Conservation (phyloP, 2,113 vertebrate genomes). For the Miniopterus natalensis region DNA sequence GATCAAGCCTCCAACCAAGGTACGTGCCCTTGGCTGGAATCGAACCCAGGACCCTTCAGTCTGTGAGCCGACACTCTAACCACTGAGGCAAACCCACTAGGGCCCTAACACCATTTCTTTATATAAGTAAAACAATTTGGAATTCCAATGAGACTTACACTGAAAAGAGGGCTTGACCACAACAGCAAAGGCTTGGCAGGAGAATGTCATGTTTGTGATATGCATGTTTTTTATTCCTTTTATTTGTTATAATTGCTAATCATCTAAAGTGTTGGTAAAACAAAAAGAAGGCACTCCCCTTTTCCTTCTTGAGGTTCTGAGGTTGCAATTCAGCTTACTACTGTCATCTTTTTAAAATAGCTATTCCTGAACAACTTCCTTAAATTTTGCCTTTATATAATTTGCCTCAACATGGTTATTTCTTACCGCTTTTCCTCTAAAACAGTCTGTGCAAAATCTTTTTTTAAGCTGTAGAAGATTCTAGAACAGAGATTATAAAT, state of each 20-base stretch:
- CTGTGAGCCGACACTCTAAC: too few relatives aligned
- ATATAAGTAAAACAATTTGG: neutral
- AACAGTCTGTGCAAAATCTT: neutral
- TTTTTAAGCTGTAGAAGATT: slow-evolving; percentile 45
- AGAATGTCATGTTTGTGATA: neutral
- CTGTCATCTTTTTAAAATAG: slow-evolving; percentile 8
- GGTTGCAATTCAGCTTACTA: neutral
- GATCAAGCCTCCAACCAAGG: too few relatives aligned
- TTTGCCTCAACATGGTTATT: slow-evolving; percentile 24
- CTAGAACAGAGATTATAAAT: neutral
- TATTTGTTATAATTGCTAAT: neutral
- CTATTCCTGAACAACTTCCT: neutral
- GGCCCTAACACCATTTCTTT: neutral
- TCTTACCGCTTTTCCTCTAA: neutral
- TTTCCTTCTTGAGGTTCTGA: neutral
- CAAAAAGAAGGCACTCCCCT: neutral
- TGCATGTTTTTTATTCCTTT: neutral
- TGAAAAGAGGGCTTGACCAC: neutral
- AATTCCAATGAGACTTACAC: neutral
- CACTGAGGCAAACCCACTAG: too few relatives aligned
- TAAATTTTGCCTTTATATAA: neutral
- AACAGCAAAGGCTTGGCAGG: neutral
- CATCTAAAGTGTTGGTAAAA: neutral
- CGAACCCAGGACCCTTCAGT: too few relatives aligned
- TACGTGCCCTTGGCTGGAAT: too few relatives aligned